Evolutionary conservation across 2,797 vertebrate species (phyloP), one percentile per base, ranked within the genome.

Genomic region (Petrocephalus schoutedeni): DNA sequence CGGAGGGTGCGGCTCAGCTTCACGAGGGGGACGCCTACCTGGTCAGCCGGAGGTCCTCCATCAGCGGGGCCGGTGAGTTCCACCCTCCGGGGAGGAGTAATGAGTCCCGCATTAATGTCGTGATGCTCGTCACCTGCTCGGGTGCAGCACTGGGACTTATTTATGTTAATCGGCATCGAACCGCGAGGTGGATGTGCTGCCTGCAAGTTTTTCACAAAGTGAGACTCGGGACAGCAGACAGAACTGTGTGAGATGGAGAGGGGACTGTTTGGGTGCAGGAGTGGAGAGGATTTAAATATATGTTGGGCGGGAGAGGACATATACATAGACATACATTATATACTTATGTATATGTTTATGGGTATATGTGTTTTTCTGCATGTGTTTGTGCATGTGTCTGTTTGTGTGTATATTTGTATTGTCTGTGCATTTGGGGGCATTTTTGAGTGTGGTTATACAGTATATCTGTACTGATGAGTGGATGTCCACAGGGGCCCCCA

Each of bases 21-120:
- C 92, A 95, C 2, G 95, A 96, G 88, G 94, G 92, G 32, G 95
- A 95, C 84, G 94, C 95, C 1, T 97, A 96, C 10, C 92, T 95
- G 71, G 61, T 96, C 88, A 92, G 93, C 92, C 96, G 95, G 96
- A 95, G 89, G 0, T 96, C 95, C 91, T 89, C n/a, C 87, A 86
- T 93, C 84, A 88, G 9, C 86, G 21, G 87, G 32, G 85, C 83
- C 2, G 95, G 96, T 95, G 54, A 89, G 94, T 12, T 4, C 28
- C 1, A 2, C 16, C 4, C 84, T 19, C n/a, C 3, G 9, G 14
- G 9, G 58, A 23, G 2, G 8, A 3, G 41, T 64, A 28, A 10
- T 23, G 21, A 64, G 21, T n/a, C 32, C 19, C 36, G 2, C 16
- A 16, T 77, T 19, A 49, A 77, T 9, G 71, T 77, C 19, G 0